Base-by-base conservation (phyloP, 2,797 vertebrate species). In the Taenioides sp. region DNA sequence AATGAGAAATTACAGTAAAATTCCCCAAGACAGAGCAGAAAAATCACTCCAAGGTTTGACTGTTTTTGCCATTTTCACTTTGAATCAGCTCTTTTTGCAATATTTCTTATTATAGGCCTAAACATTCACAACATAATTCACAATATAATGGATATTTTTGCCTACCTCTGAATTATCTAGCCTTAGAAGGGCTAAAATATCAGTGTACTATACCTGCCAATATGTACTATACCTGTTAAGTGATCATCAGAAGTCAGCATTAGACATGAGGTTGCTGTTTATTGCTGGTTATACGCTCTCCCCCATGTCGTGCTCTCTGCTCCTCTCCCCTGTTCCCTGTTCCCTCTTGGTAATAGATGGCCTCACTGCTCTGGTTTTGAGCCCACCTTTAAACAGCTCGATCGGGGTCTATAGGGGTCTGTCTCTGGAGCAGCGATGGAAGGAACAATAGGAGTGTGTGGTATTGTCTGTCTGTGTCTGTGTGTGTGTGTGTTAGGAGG, bases 351-450 rank as follows among this genome's bases (percentile, higher is more conserved):
- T 94, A 93, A 94, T 95, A 95, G 92, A 93, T 93, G 91, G 86
- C 87, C 88, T 88, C 87, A 89, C 85, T 75, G 81, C 87, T 84
- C 87, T 81, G 70, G 67, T 82, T 76, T 63, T 76, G 92, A 93
- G 88, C 88, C 93, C 92, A 94, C 92, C 92, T 95, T 89, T 93
- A 94, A 75, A 93, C 94, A 91, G 87, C 83, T 86, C 88, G 88
- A 88, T 88, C 23, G 27, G 85, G 90, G 92, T 91, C 72, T 88
- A 25, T n/a, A 54, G 92, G 89, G 92, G 93, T 71, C 49, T 91
- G 92, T 90, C 89, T 92, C 82, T 78, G 83, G 85, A 87, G 86
- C 78, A 92, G 88, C 86, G 31, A 49, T 64, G 68, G 58, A 73
- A 79, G 70, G 81, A 86, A 90, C 86, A 93, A 94, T 92, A 79